These are phyloP conservation scores for Python bivittatus DNA, from an alignment of 2,113 vertebrate species.

Conservation along the genomic window DNA sequence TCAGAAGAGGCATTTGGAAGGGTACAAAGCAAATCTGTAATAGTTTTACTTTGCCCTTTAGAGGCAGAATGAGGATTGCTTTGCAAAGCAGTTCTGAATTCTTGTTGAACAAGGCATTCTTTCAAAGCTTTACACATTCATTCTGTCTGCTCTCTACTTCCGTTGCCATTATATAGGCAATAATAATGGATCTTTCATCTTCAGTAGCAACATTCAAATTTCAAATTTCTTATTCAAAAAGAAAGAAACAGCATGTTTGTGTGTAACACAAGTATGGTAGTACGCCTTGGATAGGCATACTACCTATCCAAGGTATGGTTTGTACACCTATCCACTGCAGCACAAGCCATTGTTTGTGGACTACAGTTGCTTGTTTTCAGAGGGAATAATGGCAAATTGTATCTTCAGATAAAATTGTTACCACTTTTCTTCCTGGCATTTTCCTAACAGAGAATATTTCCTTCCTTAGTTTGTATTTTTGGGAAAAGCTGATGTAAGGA, in stretches of 20 bases:
- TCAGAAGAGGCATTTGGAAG: not conserved
- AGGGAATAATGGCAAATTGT: not conserved
- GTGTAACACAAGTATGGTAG: not conserved
- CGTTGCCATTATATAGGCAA: not conserved
- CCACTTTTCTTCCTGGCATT: not conserved
- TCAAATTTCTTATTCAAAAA: not conserved
- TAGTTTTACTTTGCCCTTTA: not conserved
- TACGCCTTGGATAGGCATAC: no score
- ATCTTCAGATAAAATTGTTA: not conserved
- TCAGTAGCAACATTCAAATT: not conserved
- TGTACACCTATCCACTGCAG: not conserved
- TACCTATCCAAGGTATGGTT: no score
- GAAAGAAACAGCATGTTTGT: not conserved
- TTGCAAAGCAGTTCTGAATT: not conserved
- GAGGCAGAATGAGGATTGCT: not conserved
- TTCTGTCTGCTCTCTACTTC: not conserved
- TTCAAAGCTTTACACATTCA: not conserved
- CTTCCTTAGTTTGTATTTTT: not conserved
- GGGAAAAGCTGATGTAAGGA: conserved; percentile 27
- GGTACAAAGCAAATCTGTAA: not conserved
- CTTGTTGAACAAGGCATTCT: not conserved
- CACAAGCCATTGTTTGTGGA: not conserved
- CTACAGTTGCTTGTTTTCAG: not conserved
- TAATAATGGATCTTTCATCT: not conserved
- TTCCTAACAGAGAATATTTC: not conserved